These are phyloP conservation scores for Neoarius graeffei DNA, from an alignment of 2,113 vertebrate species.

Conservation along the genomic window DNA sequence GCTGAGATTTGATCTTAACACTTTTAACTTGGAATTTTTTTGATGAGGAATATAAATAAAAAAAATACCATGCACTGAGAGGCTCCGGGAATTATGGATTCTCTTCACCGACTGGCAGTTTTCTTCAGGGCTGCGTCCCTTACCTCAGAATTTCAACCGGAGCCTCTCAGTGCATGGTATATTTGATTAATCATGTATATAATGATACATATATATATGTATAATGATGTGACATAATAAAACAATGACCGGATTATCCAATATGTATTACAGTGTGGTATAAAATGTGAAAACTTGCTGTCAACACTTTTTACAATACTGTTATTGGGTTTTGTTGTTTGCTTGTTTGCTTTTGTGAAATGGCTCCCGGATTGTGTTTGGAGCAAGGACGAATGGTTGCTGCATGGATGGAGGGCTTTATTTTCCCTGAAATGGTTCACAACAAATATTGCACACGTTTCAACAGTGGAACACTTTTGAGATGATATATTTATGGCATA, in stretches of 20 bases:
- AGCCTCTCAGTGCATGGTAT: too few relatives aligned
- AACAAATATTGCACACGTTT: background rate
- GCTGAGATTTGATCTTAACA: too few relatives aligned
- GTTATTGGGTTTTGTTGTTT: background rate
- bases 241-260: background rate
- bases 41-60: too few relatives aligned
- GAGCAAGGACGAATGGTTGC: too few relatives aligned
- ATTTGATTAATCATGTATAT: background rate
- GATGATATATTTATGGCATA: background rate
- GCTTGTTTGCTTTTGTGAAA: background rate
- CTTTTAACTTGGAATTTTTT: too few relatives aligned
- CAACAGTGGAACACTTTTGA: background rate
- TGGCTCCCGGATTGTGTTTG: background rate
- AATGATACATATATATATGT: background rate
- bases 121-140: too few relatives aligned
- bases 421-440: background rate
- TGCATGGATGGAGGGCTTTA: background rate
- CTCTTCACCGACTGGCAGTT: too few relatives aligned
- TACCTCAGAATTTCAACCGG: too few relatives aligned
- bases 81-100: too few relatives aligned
- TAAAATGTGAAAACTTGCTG: background rate
- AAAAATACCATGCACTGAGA: too few relatives aligned
- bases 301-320: background rate
- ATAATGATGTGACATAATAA: background rate
- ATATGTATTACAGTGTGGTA: background rate